Base-by-base conservation (phyloP, 2,797 vertebrate genomes). In the Cygnus olor region DNA sequence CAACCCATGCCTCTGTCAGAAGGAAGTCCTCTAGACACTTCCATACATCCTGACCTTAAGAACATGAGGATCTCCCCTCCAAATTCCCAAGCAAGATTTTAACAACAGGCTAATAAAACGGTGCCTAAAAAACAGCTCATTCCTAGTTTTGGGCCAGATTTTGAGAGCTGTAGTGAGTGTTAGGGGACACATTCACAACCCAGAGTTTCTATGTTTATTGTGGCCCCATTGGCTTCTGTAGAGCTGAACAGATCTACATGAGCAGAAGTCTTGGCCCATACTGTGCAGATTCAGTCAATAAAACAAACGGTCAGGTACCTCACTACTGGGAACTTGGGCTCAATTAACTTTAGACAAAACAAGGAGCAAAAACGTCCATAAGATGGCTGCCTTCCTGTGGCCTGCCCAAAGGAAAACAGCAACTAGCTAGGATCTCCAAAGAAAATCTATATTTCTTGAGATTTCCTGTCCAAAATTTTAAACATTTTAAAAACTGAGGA, bases 161-260 rank as follows among this genome's bases (percentile, higher is more conserved):
- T 58, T 30, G 61, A 92, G 34, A 91, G 63, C 79, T 66, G 38
- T 72, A 89, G 92, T 47, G 82, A 58, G 71, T 0, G 1, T 65
- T 93, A 70, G 27, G 80, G 84, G 80, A 91, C 86, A 90, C 68
- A 77, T 94, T 94, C 85, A 82, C 65, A 85, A n/a, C 36, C 32
- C 61, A 60, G 74, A 80, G 38, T 57, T 84, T 83, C 56, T 74
- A 89, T 0, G 0, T 92, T 95, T 90, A 85, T 57, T 82, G 83
- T 85, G 69, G 44, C 36, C 80, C 32, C 0, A 0, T 32, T 90
- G 90, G 65, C 85, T 96, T 83, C 80, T 56, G 76, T 82, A 85
- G 54, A 89, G 56, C 80, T 80, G 76, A 85, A 28, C 49, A 77
- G 36, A 34, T 68, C 83, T 61, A 8, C 10, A 12, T 15, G 32